phyloP scores from a whole-genome alignment of 2,113 vertebrate genomes.

The Choloepus hoffmanni region DNA sequence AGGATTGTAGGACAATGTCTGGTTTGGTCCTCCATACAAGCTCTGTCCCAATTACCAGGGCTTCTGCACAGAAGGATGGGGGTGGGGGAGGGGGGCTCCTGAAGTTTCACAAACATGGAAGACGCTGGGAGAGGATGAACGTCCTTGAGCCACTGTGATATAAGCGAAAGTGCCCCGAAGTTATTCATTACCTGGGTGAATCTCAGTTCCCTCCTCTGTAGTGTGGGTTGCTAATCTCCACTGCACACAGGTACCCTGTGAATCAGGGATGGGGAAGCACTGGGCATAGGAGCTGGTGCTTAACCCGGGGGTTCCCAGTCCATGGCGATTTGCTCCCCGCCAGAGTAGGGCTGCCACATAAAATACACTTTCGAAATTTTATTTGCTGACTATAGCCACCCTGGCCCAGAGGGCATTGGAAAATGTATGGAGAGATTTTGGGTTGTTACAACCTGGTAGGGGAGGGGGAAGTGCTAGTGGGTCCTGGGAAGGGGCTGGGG shows the following conservation, averaged over 20 bases:
- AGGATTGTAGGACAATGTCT: slow-evolving; percentile 40
- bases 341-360: neutral
- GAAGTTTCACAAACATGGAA: neutral
- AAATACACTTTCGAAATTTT: neutral
- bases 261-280: neutral
- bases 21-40: neutral
- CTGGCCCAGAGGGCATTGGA: neutral
- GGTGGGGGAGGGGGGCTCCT: neutral
- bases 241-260: rapidly evolving
- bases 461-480: neutral
- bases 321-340: neutral
- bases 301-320: neutral
- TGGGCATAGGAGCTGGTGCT: neutral
- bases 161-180: neutral
- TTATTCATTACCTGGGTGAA: neutral
- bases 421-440: neutral
- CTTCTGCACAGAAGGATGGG: neutral
- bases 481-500: neutral
- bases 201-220: neutral
- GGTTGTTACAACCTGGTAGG: neutral
- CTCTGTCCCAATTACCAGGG: neutral
- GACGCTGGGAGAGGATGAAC: neutral
- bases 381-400: neutral
- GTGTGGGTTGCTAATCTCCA: neutral
- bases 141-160: neutral